These are phyloP conservation scores for Galleria mellonella DNA, from an alignment of 1,140 invertebrate species.

Conservation along the genomic window DNA sequence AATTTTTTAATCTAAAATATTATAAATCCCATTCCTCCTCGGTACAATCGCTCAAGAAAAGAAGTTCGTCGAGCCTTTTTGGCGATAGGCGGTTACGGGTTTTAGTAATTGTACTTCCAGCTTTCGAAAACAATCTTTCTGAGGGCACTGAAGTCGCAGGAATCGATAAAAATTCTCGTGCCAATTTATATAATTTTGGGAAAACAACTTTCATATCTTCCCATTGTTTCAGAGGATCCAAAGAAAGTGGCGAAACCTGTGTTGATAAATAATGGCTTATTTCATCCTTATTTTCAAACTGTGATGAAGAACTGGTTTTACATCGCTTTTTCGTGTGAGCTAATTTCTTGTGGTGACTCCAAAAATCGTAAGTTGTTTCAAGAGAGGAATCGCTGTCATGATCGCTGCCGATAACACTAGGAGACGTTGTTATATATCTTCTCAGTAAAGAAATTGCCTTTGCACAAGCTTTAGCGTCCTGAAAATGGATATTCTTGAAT, in stretches of 20 bases:
- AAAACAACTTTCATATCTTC: slow-evolving; percentile 11
- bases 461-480: slow-evolving; percentile 16
- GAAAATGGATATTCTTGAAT: slow-evolving; percentile 18
- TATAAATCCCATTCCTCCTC: too few species aligned
- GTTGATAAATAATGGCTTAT: slow-evolving; percentile 3
- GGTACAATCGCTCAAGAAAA: slow-evolving; percentile 4
- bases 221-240: slow-evolving; percentile 6
- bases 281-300: slow-evolving; percentile 4
- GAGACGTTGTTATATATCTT: slow-evolving; percentile 4
- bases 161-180: slow-evolving; percentile 11
- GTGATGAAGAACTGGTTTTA: slow-evolving; percentile 11
- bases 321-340: slow-evolving; percentile 9
- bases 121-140: slow-evolving; percentile 18
- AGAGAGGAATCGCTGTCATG: slow-evolving; percentile 7
- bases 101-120: slow-evolving; percentile 13
- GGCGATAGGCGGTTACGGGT: slow-evolving; percentile 2
- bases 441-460: slow-evolving; percentile 12
- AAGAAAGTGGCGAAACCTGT: slow-evolving; percentile 5
- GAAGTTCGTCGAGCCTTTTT: slow-evolving; percentile 6
- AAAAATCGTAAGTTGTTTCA: slow-evolving; percentile 11
- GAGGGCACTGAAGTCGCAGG: slow-evolving; percentile 14
- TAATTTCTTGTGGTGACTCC: slow-evolving; percentile 11
- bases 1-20: too few species aligned
- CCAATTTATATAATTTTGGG: slow-evolving; percentile 9
- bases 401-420: slow-evolving; percentile 9